Evolutionary conservation across 1,140 invertebrate species (phyloP).

Genomic region (Berghia stephanieae): DNA sequence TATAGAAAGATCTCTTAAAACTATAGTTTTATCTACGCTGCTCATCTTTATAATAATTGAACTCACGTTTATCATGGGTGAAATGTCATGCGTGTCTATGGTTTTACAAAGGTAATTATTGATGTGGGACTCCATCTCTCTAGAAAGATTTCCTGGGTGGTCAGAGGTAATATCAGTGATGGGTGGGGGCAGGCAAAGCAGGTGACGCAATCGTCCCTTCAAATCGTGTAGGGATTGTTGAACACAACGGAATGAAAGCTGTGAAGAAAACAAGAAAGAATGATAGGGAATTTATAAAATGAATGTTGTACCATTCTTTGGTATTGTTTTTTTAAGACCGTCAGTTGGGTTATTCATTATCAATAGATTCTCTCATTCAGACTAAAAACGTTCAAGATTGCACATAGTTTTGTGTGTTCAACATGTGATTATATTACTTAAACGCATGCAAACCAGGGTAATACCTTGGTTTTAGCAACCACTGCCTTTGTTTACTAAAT

Average conservation of each 20-base stretch:
- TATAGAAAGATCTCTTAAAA: no score
- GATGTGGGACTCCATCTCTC: slow-evolving; percentile 70
- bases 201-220: slow-evolving; percentile 68
- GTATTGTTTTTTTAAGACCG: not conserved
- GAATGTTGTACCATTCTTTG: not conserved
- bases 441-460: not conserved
- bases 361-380: no score
- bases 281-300: not conserved
- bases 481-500: no score
- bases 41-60: no score
- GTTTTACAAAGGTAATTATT: slow-evolving; percentile 69
- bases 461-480: not conserved
- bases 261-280: slow-evolving; percentile 29
- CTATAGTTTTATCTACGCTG: no score
- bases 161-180: not conserved
- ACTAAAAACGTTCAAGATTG: no score
- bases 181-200: slow-evolving; percentile 69
- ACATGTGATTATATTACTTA: not conserved
- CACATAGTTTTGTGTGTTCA: no score
- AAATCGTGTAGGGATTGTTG: slow-evolving; percentile 69
- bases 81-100: slow-evolving; percentile 71
- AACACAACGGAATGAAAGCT: slow-evolving; percentile 74
- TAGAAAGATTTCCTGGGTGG: slow-evolving; percentile 31
- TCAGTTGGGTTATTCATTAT: no score
- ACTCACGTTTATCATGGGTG: slow-evolving; percentile 71